Conservation (phyloP, 92 coral and sea anemone genomes). For the Palythoa heliodiscus region DNA sequence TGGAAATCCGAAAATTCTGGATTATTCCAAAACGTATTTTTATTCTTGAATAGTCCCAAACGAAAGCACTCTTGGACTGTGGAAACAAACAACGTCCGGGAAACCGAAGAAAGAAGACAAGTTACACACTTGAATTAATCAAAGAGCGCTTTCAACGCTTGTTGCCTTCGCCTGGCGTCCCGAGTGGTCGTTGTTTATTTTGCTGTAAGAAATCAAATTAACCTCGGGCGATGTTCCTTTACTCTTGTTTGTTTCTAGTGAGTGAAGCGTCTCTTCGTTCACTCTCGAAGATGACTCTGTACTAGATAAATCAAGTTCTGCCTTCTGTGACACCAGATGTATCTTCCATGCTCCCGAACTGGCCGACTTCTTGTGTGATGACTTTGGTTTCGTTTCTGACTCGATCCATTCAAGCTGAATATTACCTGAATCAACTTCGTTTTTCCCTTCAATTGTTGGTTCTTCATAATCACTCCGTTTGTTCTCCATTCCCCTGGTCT, state of each 20-base stretch:
- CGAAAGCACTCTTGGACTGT: too few relatives aligned
- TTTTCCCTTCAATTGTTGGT: conserved; percentile 11
- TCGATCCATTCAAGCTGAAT: conserved; percentile 27
- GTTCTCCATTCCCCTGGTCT: conserved; percentile 30
- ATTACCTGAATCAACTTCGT: conserved; percentile 30
- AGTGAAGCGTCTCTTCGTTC: conserved; percentile 17
- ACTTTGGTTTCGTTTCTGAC: conserved; percentile 18
- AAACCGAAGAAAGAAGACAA: background rate
- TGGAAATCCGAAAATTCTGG: too few relatives aligned
- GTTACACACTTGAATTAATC: background rate
- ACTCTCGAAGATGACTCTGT: background rate
- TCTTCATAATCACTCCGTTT: conserved; percentile 22
- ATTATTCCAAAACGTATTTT: too few relatives aligned
- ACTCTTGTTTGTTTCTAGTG: background rate
- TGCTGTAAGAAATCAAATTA: conserved; percentile 28
- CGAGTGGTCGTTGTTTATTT: background rate
- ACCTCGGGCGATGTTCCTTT: conserved; percentile 16
- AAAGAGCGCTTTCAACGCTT: conserved; percentile 30
- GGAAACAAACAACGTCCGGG: background rate
- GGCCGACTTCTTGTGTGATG: conserved; percentile 30
- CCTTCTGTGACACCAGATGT: conserved; percentile 38
- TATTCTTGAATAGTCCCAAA: too few relatives aligned
- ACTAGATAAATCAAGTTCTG: conserved; percentile 14
- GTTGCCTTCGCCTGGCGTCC: background rate
- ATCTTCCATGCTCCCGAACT: conserved; percentile 43